Conservation (phyloP, 2,888 invertebrate genomes). For the Rhagonycha fulva region DNA sequence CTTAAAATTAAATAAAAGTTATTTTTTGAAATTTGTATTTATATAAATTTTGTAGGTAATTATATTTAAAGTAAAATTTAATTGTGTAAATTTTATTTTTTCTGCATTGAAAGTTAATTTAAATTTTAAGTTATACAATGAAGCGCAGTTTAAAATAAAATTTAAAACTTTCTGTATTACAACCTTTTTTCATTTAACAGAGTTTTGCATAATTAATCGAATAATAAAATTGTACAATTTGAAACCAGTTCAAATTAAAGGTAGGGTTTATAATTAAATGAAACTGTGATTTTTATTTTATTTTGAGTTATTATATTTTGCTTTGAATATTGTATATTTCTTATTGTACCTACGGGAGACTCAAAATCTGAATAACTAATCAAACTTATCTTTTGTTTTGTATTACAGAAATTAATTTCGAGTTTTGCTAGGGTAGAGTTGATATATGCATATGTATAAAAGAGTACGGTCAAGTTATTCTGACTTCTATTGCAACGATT, state of each 20-base stretch:
- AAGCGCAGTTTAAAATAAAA: background rate
- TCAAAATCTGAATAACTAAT: no score
- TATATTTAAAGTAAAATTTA: no score
- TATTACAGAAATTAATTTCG: no score
- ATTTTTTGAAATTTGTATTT: background rate
- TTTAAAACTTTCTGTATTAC: background rate
- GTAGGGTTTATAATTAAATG: background rate
- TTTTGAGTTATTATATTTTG: background rate
- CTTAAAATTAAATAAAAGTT: background rate
- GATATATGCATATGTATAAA: no score
- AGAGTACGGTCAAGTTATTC: no score
- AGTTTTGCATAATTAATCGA: background rate
- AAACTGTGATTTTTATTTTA: background rate
- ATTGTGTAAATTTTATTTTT: background rate
- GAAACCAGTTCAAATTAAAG: background rate
- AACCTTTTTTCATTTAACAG: background rate
- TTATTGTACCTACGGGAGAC: no score
- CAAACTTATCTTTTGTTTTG: no score
- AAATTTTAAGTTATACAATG: background rate
- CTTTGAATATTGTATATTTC: no score
- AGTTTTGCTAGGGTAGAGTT: no score
- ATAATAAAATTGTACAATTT: background rate
- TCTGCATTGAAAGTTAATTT: background rate
- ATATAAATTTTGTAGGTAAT: no score
- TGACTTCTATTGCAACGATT: no score